Conservation (phyloP, 1,140 invertebrate genomes). For the Bombus huntii region DNA sequence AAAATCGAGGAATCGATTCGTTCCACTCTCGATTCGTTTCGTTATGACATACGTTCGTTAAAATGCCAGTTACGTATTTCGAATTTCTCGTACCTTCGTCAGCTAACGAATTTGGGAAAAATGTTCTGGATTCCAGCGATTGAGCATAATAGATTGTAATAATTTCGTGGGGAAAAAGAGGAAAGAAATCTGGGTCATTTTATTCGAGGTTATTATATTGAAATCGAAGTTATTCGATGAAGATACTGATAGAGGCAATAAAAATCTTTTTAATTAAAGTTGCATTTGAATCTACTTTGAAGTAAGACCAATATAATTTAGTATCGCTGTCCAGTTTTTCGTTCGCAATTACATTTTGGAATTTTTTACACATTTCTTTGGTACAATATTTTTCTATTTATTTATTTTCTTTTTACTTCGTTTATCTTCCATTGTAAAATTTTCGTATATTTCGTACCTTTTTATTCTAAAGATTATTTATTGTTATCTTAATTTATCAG, state of each 20-base stretch:
- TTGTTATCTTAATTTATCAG: too few relatives aligned
- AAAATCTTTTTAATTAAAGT: neutral
- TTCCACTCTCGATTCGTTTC: neutral
- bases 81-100: neutral
- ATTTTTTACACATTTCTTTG: neutral
- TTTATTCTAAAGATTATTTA: too few relatives aligned
- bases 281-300: neutral
- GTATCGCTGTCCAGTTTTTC: neutral
- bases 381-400: neutral
- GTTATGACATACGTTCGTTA: neutral
- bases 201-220: slow-evolving; percentile 1
- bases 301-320: too few relatives aligned
- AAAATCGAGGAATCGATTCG: slow-evolving; percentile 10
- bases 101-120: neutral
- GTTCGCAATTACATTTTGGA: neutral
- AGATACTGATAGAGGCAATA: neutral
- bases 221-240: neutral
- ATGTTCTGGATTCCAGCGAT: neutral
- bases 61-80: slow-evolving; percentile 9
- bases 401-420: neutral
- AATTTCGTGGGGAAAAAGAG: neutral
- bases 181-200: neutral
- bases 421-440: neutral
- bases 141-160: neutral
- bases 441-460: too few relatives aligned